These are phyloP conservation scores for Sitophilus oryzae DNA, from an alignment of 1,140 invertebrate species.

Conservation along the genomic window DNA sequence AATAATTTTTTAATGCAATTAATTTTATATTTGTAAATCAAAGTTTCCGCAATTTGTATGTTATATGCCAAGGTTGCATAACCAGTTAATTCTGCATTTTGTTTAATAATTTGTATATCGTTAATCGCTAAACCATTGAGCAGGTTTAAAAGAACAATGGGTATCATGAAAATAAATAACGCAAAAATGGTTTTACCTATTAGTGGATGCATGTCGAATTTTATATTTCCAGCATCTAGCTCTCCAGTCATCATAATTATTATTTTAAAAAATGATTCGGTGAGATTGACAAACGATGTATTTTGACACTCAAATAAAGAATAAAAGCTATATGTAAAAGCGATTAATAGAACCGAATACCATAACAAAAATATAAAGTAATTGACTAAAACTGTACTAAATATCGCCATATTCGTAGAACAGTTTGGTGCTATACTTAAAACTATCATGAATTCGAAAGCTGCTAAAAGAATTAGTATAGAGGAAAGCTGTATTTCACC, in stretches of 20 bases:
- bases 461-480: slow-evolving; percentile 36
- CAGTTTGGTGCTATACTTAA: slow-evolving; percentile 66
- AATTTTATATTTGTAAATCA: too few relatives aligned
- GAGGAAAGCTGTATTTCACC: slow-evolving; percentile 53
- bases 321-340: slow-evolving; percentile 74
- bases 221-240: slow-evolving; percentile 67
- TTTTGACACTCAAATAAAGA: slow-evolving; percentile 50
- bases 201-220: slow-evolving; percentile 59
- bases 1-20: too few relatives aligned
- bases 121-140: slow-evolving; percentile 75
- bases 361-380: slow-evolving; percentile 71
- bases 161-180: slow-evolving; percentile 70
- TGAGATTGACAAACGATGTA: slow-evolving; percentile 57
- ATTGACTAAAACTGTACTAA: slow-evolving; percentile 67
- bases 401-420: slow-evolving; percentile 72
- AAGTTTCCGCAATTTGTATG: too few relatives aligned
- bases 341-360: slow-evolving; percentile 71
- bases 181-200: slow-evolving; percentile 67
- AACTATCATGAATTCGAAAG: slow-evolving; percentile 65
- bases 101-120: slow-evolving; percentile 56
- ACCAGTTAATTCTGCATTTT: neutral
- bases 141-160: slow-evolving; percentile 73
- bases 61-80: too few relatives aligned
- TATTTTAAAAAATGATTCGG: slow-evolving; percentile 66
- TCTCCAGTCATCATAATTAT: slow-evolving; percentile 79